phyloP scores from a whole-genome alignment of 2,797 vertebrate species.

The Okamejei kenojei region DNA sequence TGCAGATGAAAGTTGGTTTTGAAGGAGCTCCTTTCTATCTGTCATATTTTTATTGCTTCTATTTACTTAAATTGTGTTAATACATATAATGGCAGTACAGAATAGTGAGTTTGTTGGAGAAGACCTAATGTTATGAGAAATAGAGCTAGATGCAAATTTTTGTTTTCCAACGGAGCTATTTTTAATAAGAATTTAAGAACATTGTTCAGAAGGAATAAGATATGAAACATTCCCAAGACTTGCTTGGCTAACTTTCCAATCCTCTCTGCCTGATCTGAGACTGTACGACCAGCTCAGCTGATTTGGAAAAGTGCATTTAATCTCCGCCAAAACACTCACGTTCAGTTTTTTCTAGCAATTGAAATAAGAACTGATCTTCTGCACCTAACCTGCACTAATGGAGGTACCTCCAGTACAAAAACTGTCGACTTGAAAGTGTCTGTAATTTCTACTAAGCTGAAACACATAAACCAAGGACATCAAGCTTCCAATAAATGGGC shows the following conservation, averaged over 20 bases:
- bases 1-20: not conserved
- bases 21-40: not conserved
- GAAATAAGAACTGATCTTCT: conserved; percentile 15
- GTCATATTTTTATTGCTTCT: not conserved
- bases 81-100: not conserved
- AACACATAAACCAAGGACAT: conserved; percentile 36
- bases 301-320: not conserved
- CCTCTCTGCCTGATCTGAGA: conserved; percentile 24
- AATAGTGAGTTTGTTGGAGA: not conserved
- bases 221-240: not conserved
- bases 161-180: not conserved
- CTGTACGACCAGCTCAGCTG: not conserved
- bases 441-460: conserved; percentile 25
- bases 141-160: not conserved
- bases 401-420: not conserved
- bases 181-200: not conserved
- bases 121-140: not conserved
- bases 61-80: not conserved
- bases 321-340: not conserved
- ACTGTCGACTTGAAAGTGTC: conserved; percentile 26
- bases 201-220: not conserved
- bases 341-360: not conserved
- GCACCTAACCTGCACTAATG: conserved; percentile 15
- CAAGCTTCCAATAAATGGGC: conserved; percentile 35
- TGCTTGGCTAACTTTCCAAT: conserved; percentile 22